phyloP scores from a whole-genome alignment of 2,113 vertebrate species.

The Thermophis baileyi region DNA sequence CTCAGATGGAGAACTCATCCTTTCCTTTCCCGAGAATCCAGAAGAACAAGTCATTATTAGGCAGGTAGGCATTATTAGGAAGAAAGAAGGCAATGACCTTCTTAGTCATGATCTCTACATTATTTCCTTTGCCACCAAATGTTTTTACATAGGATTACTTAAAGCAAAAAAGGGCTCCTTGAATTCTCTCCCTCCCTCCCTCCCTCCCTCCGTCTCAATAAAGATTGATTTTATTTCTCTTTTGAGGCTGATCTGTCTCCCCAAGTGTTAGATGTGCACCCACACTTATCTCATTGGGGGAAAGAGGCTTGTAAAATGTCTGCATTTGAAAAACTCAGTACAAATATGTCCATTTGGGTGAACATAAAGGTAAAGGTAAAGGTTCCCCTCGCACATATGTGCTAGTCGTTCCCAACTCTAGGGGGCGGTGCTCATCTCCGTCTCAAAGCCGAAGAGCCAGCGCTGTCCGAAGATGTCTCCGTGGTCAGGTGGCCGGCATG shows the following conservation, averaged over 20 bases:
- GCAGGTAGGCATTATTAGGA: background rate
- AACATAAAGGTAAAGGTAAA: too few species aligned
- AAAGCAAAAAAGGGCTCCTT: background rate
- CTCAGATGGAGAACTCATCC: background rate
- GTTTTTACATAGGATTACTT: background rate
- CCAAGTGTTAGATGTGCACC: background rate
- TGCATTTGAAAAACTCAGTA: background rate
- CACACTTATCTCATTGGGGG: background rate
- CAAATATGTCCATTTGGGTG: background rate
- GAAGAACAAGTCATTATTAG: background rate
- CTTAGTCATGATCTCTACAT: background rate
- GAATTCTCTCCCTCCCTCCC: background rate
- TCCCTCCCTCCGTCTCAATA: background rate
- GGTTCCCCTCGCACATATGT: too few species aligned
- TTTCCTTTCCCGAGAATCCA: background rate
- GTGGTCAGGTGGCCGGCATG: too few species aligned
- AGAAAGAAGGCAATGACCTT: background rate
- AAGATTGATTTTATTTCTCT: background rate
- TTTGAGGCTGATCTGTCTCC: background rate
- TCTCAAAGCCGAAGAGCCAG: too few species aligned
- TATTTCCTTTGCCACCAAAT: background rate
- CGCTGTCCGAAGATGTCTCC: too few species aligned
- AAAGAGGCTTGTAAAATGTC: background rate
- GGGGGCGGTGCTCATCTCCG: too few species aligned
- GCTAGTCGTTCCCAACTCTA: too few species aligned